Percentiles rank a stretch among this genome's conserved stretches.
Evolutionary conservation across 2,888 invertebrate species (phyloP).

Genomic region (Leptopilina myrica): DNA sequence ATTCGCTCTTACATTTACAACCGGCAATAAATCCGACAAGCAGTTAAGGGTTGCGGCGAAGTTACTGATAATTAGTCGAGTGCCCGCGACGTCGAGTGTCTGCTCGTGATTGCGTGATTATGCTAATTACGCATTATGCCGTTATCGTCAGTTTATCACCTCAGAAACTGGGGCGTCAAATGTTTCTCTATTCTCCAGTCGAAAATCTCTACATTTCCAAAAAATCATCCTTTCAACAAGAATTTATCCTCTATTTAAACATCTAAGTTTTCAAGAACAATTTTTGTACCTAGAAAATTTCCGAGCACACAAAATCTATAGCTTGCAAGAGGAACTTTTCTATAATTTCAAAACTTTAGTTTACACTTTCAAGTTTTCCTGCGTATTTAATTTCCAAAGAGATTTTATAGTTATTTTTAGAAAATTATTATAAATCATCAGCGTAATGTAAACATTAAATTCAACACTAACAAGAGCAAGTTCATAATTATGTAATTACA

Average conservation of each 20-base stretch:
- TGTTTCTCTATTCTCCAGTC: neutral
- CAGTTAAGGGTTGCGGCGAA: constrained; percentile 49
- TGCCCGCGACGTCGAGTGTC: constrained; percentile 13
- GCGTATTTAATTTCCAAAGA: too few species aligned
- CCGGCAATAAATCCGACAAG: constrained; percentile 52
- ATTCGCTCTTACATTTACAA: constrained; percentile 47
- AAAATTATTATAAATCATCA: too few species aligned
- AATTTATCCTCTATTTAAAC: too few species aligned
- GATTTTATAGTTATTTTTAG: too few species aligned
- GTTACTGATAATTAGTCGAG: constrained; percentile 39
- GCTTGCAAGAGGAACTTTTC: neutral
- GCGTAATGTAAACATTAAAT: too few species aligned
- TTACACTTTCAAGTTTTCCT: neutral
- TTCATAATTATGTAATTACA: neutral
- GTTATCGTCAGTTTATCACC: constrained; percentile 28
- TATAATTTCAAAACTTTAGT: neutral
- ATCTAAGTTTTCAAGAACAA: too few species aligned
- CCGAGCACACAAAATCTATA: neutral
- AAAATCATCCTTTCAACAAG: too few species aligned
- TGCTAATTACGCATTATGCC: constrained; percentile 38
- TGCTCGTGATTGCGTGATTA: constrained; percentile 38
- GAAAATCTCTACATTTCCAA: too few species aligned
- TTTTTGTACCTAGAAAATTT: neutral
- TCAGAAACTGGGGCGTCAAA: constrained; percentile 27
- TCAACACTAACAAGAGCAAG: neutral